Evolutionary conservation across 1,140 invertebrate genomes (phyloP), one percentile per base, ranked within the genome.

Genomic region (Neodiprion lecontei): DNA sequence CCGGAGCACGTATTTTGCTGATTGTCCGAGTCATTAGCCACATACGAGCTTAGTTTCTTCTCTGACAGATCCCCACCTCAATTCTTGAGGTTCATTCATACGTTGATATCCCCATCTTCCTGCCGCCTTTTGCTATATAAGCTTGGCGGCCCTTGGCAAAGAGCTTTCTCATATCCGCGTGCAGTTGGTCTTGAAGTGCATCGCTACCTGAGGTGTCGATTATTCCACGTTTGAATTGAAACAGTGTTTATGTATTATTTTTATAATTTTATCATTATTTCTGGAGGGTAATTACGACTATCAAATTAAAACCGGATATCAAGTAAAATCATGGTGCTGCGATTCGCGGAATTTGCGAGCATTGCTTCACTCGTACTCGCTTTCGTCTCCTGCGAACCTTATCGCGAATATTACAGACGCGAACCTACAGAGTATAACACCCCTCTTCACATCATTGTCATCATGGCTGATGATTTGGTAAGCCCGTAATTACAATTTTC

Each of bases 381-480:
- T 9, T 5, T 61, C n/a, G 53, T 17, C 11, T 14, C 53, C 53
- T 12, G 11, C 8, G 53, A 61, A 14, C 53, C 11, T 61, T 12
- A 61, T 5, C 53, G 53, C 11, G 53, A 61, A 7, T 61, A 61
- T 61, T 61, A 17, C 11, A 61, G 11, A 12, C 53, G 53, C 53
- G 53, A 61, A 17, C 53, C 53, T 17, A 61, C 0, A 11, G 11
- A 85, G 14, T 87, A 87, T 67, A 79, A 85, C 72, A 74, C 78
- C 28, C 85, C 78, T 74, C 90, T 90, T 3, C 88, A 92, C 74
- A 90, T 92, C 67, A 86, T 92, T 9, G 88, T 92, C 74, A 89
- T 92, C 47, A 87, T 92, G 87, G 91, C 89, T 0, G 91, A 92
- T 80, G 91, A 92, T 85, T 86, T 92, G 89, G 91, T 92, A 85